Conservation (phyloP, 2,113 vertebrate genomes). For the Syngnathus typhle region DNA sequence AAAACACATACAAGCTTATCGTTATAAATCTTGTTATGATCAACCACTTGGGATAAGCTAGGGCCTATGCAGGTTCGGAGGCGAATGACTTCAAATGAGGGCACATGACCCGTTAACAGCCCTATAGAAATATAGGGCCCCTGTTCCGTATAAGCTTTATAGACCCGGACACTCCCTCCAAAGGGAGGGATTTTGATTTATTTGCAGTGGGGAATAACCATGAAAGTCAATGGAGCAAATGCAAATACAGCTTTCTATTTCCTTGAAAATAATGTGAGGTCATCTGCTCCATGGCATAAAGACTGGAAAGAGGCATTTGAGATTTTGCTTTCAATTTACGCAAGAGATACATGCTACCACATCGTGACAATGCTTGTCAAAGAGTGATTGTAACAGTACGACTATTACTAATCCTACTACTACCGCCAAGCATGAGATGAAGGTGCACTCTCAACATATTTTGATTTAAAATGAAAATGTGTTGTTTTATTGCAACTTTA, state of each 20-base stretch:
- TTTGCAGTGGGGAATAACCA: slow-evolving; percentile 45
- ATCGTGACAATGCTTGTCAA: neutral
- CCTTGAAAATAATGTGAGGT: slow-evolving; percentile 32
- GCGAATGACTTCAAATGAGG: neutral
- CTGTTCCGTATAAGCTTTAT: slow-evolving; percentile 30
- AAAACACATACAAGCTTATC: neutral
- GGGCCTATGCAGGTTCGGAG: neutral
- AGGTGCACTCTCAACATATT: neutral
- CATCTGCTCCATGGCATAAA: slow-evolving; percentile 48
- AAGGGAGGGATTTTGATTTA: slow-evolving; percentile 41
- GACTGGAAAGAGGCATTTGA: slow-evolving; percentile 30
- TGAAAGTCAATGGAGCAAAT: slow-evolving; percentile 54
- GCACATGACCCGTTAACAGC: neutral
- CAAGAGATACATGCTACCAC: neutral
- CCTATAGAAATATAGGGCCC: slow-evolving; percentile 20
- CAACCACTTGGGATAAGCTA: neutral
- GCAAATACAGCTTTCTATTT: slow-evolving; percentile 40
- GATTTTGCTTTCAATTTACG: neutral
- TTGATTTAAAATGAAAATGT: neutral
- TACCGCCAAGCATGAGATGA: neutral
- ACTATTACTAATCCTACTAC: neutral
- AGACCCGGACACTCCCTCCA: slow-evolving; percentile 25
- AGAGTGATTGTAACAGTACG: neutral
- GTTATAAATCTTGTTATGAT: neutral
- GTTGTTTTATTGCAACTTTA: neutral